Evolutionary conservation across 2,113 vertebrate genomes (phyloP), one percentile per base, ranked within the genome.

Genomic region (Entosphenus tridentatus): DNA sequence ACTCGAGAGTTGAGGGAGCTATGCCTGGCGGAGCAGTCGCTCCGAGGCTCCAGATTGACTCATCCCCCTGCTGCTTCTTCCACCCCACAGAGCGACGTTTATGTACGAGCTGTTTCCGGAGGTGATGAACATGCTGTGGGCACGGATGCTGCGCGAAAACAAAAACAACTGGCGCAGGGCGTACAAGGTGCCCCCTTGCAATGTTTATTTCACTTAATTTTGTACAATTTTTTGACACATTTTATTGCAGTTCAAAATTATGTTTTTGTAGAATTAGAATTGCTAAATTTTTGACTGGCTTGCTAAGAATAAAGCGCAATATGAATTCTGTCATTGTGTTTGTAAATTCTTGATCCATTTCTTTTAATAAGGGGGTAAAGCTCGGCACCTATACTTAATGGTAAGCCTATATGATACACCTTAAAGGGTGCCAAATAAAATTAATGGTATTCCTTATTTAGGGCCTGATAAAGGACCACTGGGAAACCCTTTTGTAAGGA

Each of bases 41-140:
- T 39, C 39, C 39, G 39, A 39, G 39, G 39, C 39, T 39, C 39
- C 39, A 39, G 39, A 39, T 39, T 39, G 39, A 39, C 39, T 39
- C 39, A 39, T 39, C 39, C 39, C 68, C 55, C 13, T 21, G 13
- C 56, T 56, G 56, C 39, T 39, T 5, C 39, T 39, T 39, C 39
- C 39, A 39, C 39, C 67, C 76, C 75, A 70, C 73, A 96, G 91
- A 78, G 78, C 84, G 57, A 98, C 92, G 0, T 98, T 96, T 76
- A 98, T 96, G 90, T 98, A 95, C 67, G 93, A 98, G 76, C 92
- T 95, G 77, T 98, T 96, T 75, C 90, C 92, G 72, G 93, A 98
- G 73, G 87, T 96, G 72, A 96, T 96, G 87, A 96, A 96, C 78
- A 98, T 98, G 93, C 81, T 98, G 76, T 98, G 93, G 92, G 80